Base-by-base conservation (phyloP, 2,888 invertebrate genomes). In the Schizotus pectinicornis region DNA sequence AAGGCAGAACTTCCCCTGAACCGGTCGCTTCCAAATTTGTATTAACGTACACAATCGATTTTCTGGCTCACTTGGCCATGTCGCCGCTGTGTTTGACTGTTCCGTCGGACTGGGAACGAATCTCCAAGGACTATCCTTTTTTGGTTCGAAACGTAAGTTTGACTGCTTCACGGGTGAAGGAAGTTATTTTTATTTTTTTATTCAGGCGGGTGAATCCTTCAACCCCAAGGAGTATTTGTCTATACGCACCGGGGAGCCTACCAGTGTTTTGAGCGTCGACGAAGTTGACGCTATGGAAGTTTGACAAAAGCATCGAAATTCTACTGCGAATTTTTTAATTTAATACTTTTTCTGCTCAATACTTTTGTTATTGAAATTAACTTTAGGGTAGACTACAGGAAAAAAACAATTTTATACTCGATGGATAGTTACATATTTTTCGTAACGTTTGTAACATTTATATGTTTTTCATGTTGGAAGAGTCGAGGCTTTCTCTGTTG, bases 41-140 rank as follows among this genome's bases (percentile, higher is more conserved):
- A 39, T 56, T 69, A 48, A 62, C 59, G 11, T 80, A 80, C 67
- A 72, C 78, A 30, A 77, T 79, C 54, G 83, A 83, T 71, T 80
- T 80, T 72, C 72, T 85, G 65, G 80, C 84, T 60, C 79, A 81
- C 48, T 80, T 84, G 72, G 82, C 85, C 50, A 80, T 81, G 75
- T 84, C 84, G 48, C 84, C 84, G 30, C 79, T 81, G 47, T 83
- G 84, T 65, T 78, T 82, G 62, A 72, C 77, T 41, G 77, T 81
- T 46, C 85, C 85, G 31, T 74, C 72, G 41, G 83, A 84, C 68
- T 83, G 84, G 83, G 79, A 81, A 48, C 78, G 80, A 50, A 83
- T 85, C 67, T 78, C 80, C 45, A 78, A 77, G 64, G 82, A 83
- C 59, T 81, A 80, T 72, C 84, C 85, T 9, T 76, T 72, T 63